Evolutionary conservation across 2,113 vertebrate genomes (phyloP), one percentile per base, ranked within the genome.

Genomic region (Mormyrus iriodes): DNA sequence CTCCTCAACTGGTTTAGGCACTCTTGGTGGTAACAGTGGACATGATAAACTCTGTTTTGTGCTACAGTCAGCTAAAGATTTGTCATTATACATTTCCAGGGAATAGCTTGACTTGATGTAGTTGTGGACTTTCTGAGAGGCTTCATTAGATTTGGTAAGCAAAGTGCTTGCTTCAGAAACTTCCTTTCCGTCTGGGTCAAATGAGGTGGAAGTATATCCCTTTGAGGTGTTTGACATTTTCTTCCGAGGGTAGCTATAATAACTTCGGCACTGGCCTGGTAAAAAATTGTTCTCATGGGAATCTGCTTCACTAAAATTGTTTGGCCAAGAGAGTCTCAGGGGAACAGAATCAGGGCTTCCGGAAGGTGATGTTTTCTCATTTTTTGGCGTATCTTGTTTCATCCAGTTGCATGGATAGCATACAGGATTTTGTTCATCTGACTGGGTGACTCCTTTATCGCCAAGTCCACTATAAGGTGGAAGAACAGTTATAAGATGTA

Each of bases 241-340:
- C 92, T 99, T 98, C 44, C 98, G 96, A 61, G 98, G 98, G 90
- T 99, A 99, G 89, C 98, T 99, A 92, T 98, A 99, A 94, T 97
- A 97, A 93, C 98, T 99, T 86, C 96, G 96, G 93, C 97, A 97
- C 17, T 96, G 95, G 85, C 97, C 93, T 0, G 97, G 95, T 1
- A 96, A 93, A 79, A 97, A 97, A 83, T 98, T 97, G 0, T 94
- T 93, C 88, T 96, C 94, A 89, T 92, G 94, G 21, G 94, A 95
- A 83, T 98, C 97, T 13, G 93, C 94, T 90, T 96, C 96, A 10
- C 95, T 97, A 91, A 97, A 97, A 92, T 96, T 95, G 90, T 98
- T 98, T 44, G 98, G 98, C 98, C 98, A 99, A 0, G 98, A 99
- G 83, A 98, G 93, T 86, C 98, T 95, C 0, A 95, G 96, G 88